Evolutionary conservation across 2,888 invertebrate genomes (phyloP), one percentile per base, ranked within the genome.

Genomic region (Pasiphila rectangulata): DNA sequence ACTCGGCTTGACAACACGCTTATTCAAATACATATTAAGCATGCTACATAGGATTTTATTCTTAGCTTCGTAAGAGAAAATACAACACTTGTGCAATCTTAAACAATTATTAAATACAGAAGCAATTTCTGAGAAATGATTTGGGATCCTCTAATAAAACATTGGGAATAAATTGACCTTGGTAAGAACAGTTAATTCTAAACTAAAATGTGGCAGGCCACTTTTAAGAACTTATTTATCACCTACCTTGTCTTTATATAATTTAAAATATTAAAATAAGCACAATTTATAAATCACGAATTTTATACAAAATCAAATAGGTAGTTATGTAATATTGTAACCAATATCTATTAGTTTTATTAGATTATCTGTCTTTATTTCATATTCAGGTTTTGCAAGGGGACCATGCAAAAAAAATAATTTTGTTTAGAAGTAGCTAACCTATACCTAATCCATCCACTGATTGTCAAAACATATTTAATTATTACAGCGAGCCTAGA

Each of bases 141-240:
- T n/a, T n/a, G n/a, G n/a, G n/a, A n/a, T n/a, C n/a, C n/a, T n/a
- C n/a, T n/a, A n/a, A n/a, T n/a, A n/a, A n/a, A n/a, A n/a, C n/a
- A n/a, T n/a, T n/a, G n/a, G n/a, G n/a, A n/a, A n/a, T n/a, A n/a
- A n/a, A n/a, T n/a, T n/a, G n/a, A n/a, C n/a, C n/a, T n/a, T n/a
- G n/a, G n/a, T n/a, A n/a, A n/a, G n/a, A 16, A 30, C n/a, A 30
- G 15, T 13, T n/a, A 9, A 7, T 7, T 0, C 7, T 30, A 9
- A n/a, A 15, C 2, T 16, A 16, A 10, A 16, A 19, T 4, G 32
- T 32, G 32, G 32, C 32, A 32, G 32, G 32, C 32, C 32, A 32
- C 32, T 32, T 17, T 21, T 32, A 30, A 2, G 4, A 1, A 24
- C 17, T 17, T 17, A 32, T 27, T 27, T 12, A 12, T 27, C 25